Percentiles rank a stretch among this genome's conserved stretches.
Conservation (phyloP, 2,888 invertebrate species). For the Andrena camellia region DNA sequence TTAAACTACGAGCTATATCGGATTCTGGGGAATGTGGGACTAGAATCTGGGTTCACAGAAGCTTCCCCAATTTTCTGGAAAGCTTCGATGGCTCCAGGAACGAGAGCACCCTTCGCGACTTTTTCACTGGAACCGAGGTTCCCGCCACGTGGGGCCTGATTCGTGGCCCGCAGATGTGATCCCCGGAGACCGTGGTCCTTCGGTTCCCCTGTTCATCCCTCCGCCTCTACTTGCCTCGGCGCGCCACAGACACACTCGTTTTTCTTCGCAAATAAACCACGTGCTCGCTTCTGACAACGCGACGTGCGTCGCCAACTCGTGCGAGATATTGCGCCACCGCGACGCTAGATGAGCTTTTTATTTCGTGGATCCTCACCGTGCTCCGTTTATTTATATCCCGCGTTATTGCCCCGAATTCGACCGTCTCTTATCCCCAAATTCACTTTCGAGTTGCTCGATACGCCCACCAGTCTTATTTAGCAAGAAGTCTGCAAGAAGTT, state of each 20-base stretch:
- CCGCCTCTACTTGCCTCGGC: conserved; percentile 8
- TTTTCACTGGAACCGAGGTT: conserved; percentile 61
- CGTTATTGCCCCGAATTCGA: conserved; percentile 31
- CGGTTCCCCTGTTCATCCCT: conserved; percentile 27
- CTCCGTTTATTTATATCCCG: conserved; percentile 27
- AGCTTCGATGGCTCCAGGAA: conserved; percentile 52
- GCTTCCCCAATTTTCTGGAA: conserved; percentile 2
- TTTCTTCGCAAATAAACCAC: conserved; percentile 72
- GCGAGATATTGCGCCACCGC: conserved; percentile 60
- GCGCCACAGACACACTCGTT: conserved; percentile 22
- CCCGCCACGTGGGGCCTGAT: conserved; percentile 72
- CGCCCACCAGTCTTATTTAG: not conserved
- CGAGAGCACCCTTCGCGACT: conserved; percentile 37
- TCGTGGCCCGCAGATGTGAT: conserved; percentile 67
- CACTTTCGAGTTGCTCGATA: not conserved
- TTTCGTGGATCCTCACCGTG: not conserved
- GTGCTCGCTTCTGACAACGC: conserved; percentile 41
- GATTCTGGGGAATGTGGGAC: too few relatives aligned
- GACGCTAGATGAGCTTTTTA: conserved; percentile 42
- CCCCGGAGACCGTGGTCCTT: conserved; percentile 32
- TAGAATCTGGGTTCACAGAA: not conserved
- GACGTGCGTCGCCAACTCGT: conserved; percentile 41
- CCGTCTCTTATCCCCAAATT: not conserved
- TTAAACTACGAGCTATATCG: too few relatives aligned
- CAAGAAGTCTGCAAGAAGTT: too few relatives aligned